These are phyloP conservation scores for Anhinga rufa DNA, from an alignment of 2,113 vertebrate genomes.

Conservation along the genomic window DNA sequence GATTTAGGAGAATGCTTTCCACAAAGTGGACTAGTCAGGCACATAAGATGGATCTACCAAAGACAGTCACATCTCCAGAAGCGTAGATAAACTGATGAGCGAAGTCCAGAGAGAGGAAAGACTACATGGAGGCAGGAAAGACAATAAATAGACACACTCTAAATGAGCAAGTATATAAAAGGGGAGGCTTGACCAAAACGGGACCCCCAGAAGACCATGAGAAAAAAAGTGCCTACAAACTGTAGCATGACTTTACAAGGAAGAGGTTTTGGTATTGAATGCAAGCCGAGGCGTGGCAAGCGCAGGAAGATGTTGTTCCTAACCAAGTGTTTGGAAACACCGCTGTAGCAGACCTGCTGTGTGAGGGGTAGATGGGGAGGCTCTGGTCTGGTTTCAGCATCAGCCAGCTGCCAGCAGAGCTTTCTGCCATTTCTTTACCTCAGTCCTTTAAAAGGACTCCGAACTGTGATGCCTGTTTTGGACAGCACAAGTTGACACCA, in stretches of 20 bases:
- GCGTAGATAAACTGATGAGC: neutral
- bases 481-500: fast-evolving
- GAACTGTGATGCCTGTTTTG: fast-evolving
- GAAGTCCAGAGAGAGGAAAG: neutral
- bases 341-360: neutral
- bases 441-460: neutral
- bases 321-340: neutral
- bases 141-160: neutral
- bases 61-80: neutral
- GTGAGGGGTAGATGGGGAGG: neutral
- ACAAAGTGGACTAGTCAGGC: neutral
- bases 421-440: neutral
- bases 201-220: neutral
- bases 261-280: neutral
- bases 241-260: neutral
- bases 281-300: fast-evolving
- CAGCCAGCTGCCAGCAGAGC: neutral
- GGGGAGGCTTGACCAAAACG: neutral
- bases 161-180: neutral
- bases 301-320: neutral
- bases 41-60: neutral
- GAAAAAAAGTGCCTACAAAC: neutral
- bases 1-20: neutral
- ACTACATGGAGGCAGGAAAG: neutral
- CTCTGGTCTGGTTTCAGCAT: fast-evolving